Evolutionary conservation across 2,888 invertebrate species (phyloP).

Genomic region (Dromius quadrimaculatus): DNA sequence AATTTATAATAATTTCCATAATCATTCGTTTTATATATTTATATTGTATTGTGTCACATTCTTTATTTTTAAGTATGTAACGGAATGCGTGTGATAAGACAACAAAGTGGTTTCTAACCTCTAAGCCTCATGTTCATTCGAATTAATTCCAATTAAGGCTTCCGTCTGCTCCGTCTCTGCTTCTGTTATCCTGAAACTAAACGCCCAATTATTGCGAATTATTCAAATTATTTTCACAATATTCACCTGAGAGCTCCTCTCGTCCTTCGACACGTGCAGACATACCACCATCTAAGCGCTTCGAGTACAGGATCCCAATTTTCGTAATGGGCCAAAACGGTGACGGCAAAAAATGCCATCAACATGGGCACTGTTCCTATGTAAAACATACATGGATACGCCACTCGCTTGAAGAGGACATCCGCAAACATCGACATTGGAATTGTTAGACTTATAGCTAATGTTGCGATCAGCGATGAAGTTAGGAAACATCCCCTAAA

Average conservation of each 20-base stretch:
- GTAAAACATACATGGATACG: conserved; percentile 79
- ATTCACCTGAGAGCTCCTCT: conserved; percentile 67
- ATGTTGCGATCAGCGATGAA: conserved; percentile 88
- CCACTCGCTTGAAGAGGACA: conserved; percentile 77
- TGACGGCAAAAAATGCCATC: conserved; percentile 78
- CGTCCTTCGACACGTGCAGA: conserved; percentile 67
- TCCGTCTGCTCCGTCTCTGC: conserved; percentile 78
- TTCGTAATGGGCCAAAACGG: conserved; percentile 80
- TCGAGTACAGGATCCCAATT: conserved; percentile 84
- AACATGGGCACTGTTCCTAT: conserved; percentile 84
- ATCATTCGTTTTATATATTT: conserved; percentile 10
- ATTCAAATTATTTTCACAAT: not conserved
- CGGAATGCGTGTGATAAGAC: not conserved
- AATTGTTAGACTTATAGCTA: conserved; percentile 87
- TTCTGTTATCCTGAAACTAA: conserved; percentile 71
- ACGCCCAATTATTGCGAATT: not conserved
- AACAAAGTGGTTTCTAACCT: not conserved
- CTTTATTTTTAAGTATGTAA: conserved; percentile 35
- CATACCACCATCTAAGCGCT: conserved; percentile 68
- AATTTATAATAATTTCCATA: too few relatives aligned
- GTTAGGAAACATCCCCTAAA: conserved; percentile 94
- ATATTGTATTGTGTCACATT: conserved; percentile 50
- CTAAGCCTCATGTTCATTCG: conserved; percentile 71
- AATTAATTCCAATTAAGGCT: conserved; percentile 74
- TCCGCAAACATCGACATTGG: conserved; percentile 92